A percentile compares a stretch with the other conserved stretches of the same genome.
Conservation (phyloP, 2,797 vertebrate genomes). For the Picus viridis region DNA sequence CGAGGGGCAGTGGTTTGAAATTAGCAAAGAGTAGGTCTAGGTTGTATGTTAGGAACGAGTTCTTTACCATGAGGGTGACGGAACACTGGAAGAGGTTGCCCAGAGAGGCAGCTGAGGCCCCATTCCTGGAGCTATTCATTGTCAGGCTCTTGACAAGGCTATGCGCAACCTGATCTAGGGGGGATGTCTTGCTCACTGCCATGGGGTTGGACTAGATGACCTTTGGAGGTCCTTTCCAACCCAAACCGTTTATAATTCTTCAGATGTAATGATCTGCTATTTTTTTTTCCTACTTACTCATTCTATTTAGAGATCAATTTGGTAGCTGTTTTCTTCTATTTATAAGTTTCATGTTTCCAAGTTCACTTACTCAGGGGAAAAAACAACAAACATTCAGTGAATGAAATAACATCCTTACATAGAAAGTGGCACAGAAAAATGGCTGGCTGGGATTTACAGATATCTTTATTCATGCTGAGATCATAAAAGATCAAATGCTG, state of each 20-base stretch:
- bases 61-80: no score
- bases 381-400: background rate
- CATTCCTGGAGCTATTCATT: no score
- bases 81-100: no score
- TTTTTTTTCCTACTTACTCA: background rate
- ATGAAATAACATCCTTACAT: background rate
- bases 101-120: no score
- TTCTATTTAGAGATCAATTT: background rate
- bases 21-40: no score
- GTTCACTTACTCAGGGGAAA: background rate
- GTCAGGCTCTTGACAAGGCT: no score
- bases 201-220: no score
- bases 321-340: background rate
- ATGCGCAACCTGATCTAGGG: no score
- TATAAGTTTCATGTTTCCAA: background rate
- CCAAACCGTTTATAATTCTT: background rate
- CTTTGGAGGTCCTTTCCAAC: no score
- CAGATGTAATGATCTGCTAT: background rate
- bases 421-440: background rate
- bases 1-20: no score
- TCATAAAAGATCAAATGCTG: constrained; percentile 4
- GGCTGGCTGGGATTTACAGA: constrained; percentile 14
- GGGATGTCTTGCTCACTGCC: no score
- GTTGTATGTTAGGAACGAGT: no score
- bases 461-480: constrained; percentile 27